These are phyloP conservation scores for Apostichopus leukothele DNA, from an alignment of 53 echinoderm and acorn worm genomes.

Conservation along the genomic window DNA sequence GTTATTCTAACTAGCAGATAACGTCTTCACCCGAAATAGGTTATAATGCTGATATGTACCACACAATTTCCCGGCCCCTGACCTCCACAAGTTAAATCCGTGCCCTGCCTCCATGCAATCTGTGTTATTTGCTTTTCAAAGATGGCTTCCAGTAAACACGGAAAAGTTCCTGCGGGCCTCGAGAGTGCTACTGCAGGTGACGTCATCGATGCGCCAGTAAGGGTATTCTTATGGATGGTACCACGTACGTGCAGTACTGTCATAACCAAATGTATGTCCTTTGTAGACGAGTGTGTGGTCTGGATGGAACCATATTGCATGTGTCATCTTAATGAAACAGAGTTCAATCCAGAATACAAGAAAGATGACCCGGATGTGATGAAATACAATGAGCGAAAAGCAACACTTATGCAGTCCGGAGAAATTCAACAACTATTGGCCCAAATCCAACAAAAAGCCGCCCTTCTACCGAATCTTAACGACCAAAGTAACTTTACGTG, in stretches of 20 bases:
- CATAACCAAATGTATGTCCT: constrained; percentile 23
- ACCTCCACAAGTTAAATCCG: too few species aligned
- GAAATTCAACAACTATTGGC: neutral
- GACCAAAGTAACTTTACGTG: neutral
- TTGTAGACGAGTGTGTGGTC: constrained; percentile 5
- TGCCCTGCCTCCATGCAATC: too few species aligned
- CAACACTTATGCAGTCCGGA: neutral
- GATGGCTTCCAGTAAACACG: neutral
- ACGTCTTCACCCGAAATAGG: too few species aligned
- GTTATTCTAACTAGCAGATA: too few species aligned
- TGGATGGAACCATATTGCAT: constrained; percentile 31
- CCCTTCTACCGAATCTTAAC: neutral
- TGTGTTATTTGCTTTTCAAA: neutral
- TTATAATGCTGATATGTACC: too few species aligned
- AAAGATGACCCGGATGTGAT: neutral
- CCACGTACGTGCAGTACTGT: constrained; percentile 11
- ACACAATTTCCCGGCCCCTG: too few species aligned
- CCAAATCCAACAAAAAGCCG: neutral
- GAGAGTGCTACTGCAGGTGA: neutral
- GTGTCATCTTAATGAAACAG: neutral
- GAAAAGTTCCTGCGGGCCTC: neutral
- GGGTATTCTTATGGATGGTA: constrained; percentile 16
- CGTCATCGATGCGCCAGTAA: neutral
- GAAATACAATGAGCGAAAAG: neutral
- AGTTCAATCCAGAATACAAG: neutral